Percentiles rank a stretch among this genome's conserved stretches.
Evolutionary conservation across 2,888 invertebrate genomes (phyloP).

Genomic region (Xestia xanthographa): DNA sequence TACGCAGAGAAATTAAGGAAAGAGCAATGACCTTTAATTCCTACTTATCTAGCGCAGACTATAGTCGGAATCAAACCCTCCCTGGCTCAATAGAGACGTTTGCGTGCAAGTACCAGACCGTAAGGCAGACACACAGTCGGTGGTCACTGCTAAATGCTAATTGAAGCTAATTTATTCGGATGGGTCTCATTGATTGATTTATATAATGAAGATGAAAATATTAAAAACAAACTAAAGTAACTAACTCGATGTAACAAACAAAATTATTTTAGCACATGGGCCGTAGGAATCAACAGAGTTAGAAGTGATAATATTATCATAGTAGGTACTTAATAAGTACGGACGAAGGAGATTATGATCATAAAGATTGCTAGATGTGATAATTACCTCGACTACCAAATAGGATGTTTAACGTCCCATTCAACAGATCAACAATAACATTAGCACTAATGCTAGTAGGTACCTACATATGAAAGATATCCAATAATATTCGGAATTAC

Average conservation of each 20-base stretch:
- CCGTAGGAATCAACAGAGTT: neutral
- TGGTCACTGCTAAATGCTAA: conserved; percentile 3
- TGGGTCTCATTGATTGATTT: neutral
- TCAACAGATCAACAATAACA: neutral
- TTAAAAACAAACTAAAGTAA: neutral
- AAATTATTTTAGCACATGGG: neutral
- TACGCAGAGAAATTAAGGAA: no score
- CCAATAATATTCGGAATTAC: neutral
- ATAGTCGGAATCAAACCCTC: neutral
- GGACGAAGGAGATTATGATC: neutral
- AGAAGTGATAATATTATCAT: neutral
- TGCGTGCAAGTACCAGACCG: conserved; percentile 1
- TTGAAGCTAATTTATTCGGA: conserved; percentile 8
- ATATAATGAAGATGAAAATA: neutral
- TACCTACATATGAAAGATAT: neutral
- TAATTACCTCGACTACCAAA: neutral
- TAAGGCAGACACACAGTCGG: conserved; percentile 2
- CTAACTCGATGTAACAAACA: neutral
- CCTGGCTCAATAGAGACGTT: neutral
- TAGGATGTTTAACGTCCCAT: neutral
- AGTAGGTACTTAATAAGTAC: no score
- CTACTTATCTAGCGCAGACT: no score
- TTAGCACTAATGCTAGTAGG: neutral
- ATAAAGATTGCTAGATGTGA: no score
- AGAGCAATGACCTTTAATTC: no score